Conservation (phyloP, 1,140 invertebrate genomes). For the Grapholita molesta region DNA sequence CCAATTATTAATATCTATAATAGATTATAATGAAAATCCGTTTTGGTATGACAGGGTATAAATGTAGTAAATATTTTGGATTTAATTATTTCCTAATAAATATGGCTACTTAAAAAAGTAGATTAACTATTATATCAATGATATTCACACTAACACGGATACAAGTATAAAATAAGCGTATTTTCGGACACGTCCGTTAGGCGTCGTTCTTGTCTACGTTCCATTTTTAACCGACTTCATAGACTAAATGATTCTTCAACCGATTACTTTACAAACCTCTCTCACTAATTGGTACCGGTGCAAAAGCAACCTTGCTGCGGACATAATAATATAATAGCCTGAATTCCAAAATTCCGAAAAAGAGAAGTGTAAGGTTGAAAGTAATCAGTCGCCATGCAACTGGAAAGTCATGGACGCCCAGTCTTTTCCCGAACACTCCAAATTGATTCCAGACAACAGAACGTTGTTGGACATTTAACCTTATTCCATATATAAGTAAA, state of each 20-base stretch:
- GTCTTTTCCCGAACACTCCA: conserved; percentile 15
- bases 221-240: conserved; percentile 61
- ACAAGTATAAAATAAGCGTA: conserved; percentile 76
- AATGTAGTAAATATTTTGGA: conserved; percentile 33
- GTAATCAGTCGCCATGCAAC: conserved; percentile 29
- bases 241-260: too few relatives aligned
- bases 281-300: background rate
- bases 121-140: conserved; percentile 54
- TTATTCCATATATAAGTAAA: background rate
- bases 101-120: conserved; percentile 58
- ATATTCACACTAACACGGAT: conserved; percentile 65
- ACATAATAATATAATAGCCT: background rate
- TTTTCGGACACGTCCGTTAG: conserved; percentile 64
- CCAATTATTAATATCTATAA: conserved; percentile 18
- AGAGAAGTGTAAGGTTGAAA: conserved; percentile 39
- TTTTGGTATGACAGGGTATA: conserved; percentile 12
- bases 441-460: background rate
- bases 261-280: background rate
- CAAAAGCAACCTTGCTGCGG: background rate
- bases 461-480: conserved; percentile 8
- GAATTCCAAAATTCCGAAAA: background rate
- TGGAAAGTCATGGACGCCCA: conserved; percentile 21
- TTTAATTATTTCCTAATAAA: conserved; percentile 37
- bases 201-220: conserved; percentile 47
- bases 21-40: conserved; percentile 21